These are phyloP conservation scores for Phataginus tetradactyla DNA, from an alignment of 2,797 vertebrate species.

Conservation along the genomic window DNA sequence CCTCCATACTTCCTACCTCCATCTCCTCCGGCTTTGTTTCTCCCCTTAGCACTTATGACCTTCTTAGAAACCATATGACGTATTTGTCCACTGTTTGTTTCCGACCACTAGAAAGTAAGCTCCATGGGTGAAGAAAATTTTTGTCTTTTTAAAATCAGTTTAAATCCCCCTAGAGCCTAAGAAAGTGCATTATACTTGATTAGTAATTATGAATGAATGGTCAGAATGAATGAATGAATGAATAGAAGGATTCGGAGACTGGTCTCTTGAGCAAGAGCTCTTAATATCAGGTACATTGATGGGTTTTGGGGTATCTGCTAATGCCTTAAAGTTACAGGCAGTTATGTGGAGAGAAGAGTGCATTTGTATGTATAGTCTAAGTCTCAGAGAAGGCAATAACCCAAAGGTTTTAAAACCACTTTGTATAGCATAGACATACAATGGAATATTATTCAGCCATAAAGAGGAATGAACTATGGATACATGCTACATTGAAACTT, in stretches of 20 bases:
- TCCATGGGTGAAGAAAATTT: background rate
- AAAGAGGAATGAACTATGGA: background rate
- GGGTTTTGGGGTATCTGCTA: background rate
- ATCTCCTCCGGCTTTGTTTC: background rate
- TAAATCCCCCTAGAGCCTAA: background rate
- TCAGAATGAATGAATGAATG: background rate
- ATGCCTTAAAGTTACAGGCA: background rate
- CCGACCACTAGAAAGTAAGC: background rate
- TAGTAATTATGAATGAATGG: background rate
- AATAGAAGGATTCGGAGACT: background rate
- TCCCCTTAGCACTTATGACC: background rate
- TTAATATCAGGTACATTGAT: background rate
- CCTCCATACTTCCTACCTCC: background rate
- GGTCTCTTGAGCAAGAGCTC: background rate
- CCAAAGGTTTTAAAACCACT: background rate
- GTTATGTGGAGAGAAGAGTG: background rate
- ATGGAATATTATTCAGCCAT: background rate
- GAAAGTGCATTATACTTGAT: background rate
- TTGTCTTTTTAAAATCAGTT: background rate
- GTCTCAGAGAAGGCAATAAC: background rate
- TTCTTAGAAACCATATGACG: background rate
- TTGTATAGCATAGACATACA: background rate
- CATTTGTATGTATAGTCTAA: background rate
- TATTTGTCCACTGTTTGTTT: background rate
- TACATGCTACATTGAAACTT: background rate